A percentile compares a stretch with the other conserved stretches of the same genome.
phyloP scores from a whole-genome alignment of 1,140 invertebrate genomes.

The Lasioglossum baleicum region DNA sequence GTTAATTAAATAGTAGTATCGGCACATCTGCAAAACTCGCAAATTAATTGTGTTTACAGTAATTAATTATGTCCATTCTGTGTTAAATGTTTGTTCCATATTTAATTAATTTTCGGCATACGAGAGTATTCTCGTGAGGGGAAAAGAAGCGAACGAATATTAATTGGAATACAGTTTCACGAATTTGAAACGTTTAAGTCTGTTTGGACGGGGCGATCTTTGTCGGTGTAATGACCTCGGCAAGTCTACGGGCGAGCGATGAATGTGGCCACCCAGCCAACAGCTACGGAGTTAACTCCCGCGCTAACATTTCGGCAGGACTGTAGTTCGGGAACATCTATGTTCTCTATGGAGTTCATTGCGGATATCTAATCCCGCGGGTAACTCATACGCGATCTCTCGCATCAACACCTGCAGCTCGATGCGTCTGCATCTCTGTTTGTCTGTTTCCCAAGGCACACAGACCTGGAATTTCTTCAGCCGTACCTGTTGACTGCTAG shows the following conservation, averaged over 20 bases:
- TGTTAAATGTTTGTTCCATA: not conserved
- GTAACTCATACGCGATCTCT: constrained; percentile 8
- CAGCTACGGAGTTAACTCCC: not conserved
- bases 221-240: not conserved
- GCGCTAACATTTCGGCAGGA: constrained; percentile 3
- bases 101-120: not conserved
- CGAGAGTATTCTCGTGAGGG: not conserved
- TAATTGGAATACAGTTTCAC: not conserved
- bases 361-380: not conserved
- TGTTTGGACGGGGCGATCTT: not conserved
- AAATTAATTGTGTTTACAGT: not conserved
- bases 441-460: not conserved
- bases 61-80: not conserved
- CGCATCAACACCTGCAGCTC: constrained; percentile 7
- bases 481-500: not conserved
- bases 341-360: constrained; percentile 9
- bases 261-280: not conserved
- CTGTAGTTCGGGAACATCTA: not conserved
- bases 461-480: not conserved
- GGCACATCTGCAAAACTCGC: not conserved
- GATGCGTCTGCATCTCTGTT: not conserved
- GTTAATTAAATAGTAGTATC: not conserved
- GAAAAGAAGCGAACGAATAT: too few relatives aligned
- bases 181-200: not conserved
- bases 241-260: not conserved